phyloP scores from a whole-genome alignment of 2,888 invertebrate species.

The Pecten maximus region DNA sequence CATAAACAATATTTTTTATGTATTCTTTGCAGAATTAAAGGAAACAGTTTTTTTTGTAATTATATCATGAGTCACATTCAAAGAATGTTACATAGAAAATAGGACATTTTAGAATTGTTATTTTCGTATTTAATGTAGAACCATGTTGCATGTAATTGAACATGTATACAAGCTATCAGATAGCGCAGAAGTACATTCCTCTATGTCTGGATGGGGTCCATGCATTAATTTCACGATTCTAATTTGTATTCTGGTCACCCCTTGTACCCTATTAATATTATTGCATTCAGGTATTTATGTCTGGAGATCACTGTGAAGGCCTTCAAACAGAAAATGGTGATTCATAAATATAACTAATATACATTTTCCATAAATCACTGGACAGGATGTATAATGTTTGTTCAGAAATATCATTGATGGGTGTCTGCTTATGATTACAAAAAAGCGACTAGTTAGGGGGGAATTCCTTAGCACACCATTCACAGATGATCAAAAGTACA shows the following conservation, averaged over 20 bases:
- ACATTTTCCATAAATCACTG: not conserved
- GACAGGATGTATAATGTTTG: not conserved
- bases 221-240: not conserved
- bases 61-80: too few species aligned
- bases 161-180: not conserved
- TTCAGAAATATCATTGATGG: not conserved
- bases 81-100: too few species aligned
- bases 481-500: not conserved
- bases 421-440: not conserved
- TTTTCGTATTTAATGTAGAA: not conserved
- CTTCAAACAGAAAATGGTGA: not conserved
- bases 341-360: conserved; percentile 19
- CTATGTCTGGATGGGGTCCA: not conserved
- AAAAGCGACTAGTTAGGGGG: not conserved
- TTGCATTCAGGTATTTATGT: not conserved
- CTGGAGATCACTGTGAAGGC: not conserved
- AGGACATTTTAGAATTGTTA: too few species aligned
- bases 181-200: not conserved
- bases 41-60: too few species aligned
- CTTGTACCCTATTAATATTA: not conserved
- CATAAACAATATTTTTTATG: too few species aligned
- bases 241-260: not conserved
- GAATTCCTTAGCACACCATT: not conserved
- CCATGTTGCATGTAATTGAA: not conserved
- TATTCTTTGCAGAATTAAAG: too few species aligned